phyloP scores from a whole-genome alignment of 2,113 vertebrate genomes.

The Python bivittatus region DNA sequence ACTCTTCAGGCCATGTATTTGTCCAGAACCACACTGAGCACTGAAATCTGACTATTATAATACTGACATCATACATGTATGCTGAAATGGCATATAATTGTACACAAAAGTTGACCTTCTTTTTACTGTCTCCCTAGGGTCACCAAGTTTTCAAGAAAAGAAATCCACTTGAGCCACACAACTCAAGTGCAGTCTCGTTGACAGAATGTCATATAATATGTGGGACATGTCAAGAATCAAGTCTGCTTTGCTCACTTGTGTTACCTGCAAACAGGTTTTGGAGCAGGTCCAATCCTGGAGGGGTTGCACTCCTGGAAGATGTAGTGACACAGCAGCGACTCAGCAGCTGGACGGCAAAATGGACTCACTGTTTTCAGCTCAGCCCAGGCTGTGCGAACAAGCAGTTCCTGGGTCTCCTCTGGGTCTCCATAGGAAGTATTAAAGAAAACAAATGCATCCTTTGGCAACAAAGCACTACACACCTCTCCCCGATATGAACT shows the following conservation, averaged over 20 bases:
- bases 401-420: slow-evolving; percentile 88
- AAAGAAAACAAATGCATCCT: slow-evolving; percentile 88
- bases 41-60: background rate
- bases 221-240: background rate
- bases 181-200: background rate
- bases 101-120: background rate
- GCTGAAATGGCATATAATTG: background rate
- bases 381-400: slow-evolving; percentile 83
- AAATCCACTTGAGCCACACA: background rate
- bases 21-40: no score
- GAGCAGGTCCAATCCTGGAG: slow-evolving; percentile 80
- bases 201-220: background rate
- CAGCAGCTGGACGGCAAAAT: slow-evolving; percentile 82
- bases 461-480: slow-evolving; percentile 77
- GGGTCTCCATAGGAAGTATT: slow-evolving; percentile 88
- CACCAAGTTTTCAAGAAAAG: background rate
- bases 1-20: background rate
- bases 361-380: slow-evolving; percentile 82
- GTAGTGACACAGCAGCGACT: slow-evolving; percentile 87
- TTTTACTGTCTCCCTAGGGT: background rate
- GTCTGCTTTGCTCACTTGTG: background rate
- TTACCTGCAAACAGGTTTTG: slow-evolving; percentile 95
- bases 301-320: slow-evolving; percentile 91
- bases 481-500: slow-evolving; percentile 88
- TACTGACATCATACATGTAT: background rate